These are phyloP conservation scores for Girardinus metallicus DNA, from an alignment of 2,797 vertebrate genomes.

Conservation along the genomic window DNA sequence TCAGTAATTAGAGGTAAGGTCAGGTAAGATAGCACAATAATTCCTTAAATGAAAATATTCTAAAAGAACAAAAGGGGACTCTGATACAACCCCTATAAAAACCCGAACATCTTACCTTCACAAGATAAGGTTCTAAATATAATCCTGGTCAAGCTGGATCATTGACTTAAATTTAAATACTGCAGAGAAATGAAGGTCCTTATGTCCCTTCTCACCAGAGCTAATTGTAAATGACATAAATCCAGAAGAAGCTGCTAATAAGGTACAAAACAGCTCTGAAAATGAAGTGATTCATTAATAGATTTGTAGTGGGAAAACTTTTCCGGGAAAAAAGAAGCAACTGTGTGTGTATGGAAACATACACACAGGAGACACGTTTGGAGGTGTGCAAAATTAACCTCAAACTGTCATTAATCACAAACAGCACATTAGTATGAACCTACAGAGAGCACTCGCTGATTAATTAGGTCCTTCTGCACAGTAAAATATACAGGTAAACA, in stretches of 20 bases:
- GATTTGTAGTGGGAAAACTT: slow-evolving; percentile 48
- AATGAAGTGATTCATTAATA: slow-evolving; percentile 72
- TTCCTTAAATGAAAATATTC: not conserved
- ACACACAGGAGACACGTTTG: slow-evolving; percentile 50
- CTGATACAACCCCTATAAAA: not conserved
- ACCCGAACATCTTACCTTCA: not conserved
- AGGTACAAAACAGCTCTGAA: slow-evolving; percentile 61
- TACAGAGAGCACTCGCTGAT: slow-evolving; percentile 58
- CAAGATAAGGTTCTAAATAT: not conserved
- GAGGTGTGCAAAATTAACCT: slow-evolving; percentile 69
- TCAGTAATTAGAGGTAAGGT: not conserved
- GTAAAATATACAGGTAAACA: slow-evolving; percentile 67
- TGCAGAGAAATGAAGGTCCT: not conserved
- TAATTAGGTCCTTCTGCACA: slow-evolving; percentile 63
- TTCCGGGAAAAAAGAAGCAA: slow-evolving; percentile 51
- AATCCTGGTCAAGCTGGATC: not conserved
- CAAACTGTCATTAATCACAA: slow-evolving; percentile 72
- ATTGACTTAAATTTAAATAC: not conserved
- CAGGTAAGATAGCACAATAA: not conserved
- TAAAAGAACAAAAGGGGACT: not conserved
- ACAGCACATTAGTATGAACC: slow-evolving; percentile 51
- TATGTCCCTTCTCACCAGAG: slow-evolving; percentile 8
- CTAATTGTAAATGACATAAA: slow-evolving; percentile 38
- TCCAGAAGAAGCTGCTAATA: slow-evolving; percentile 62
- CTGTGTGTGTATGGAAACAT: slow-evolving; percentile 16